Evolutionary conservation across 2,113 vertebrate species (phyloP), one percentile per base, ranked within the genome.

Genomic region (Mormyrus iriodes): DNA sequence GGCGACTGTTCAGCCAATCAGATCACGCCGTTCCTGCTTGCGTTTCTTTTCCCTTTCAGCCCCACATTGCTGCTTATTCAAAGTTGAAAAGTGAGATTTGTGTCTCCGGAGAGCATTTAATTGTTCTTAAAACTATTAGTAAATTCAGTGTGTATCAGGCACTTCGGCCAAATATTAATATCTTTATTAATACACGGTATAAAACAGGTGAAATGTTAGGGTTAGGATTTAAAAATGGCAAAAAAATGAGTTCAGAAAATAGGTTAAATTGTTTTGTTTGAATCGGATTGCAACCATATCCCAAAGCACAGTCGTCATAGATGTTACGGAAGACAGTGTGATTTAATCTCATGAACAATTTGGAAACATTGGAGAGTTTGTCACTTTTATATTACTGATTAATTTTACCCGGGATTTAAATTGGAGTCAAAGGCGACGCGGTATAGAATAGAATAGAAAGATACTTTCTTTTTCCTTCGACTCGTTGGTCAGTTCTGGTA

Each of bases 1-100:
- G 87, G 39, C 21, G 7, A 4, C 19, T 1, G 24, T n/a, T 48
- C 49, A 27, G 52, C 95, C 94, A 95, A 94, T 95, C 91, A 93
- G 82, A 93, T 82, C 35, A 31, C 46, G 8, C 15, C 1, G 5
- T 65, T 90, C 85, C 83, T 69, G 48, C 89, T 91, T 90, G 89
- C 90, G 61, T 69, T 27, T 27, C n/a, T 51, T 82, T n/a, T 55
- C 55, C 88, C 69, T 86, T 89, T 85, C 87, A 88, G 76, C 13
- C 49, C 42, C 24, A 7, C 15, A 19, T 42, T 27, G 35, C 49
- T 69, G 35, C 52, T 42, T 31, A 58, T 42, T 73, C 58, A 46
- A 83, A 87, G 27, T 69, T 58, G 49, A 49, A 84, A 84, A 46
- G 82, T 48, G 82, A 48, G 39, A n/a, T 10, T 84, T 84, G 9